A percentile compares a stretch with the other conserved stretches of the same genome.
Conservation (phyloP, 2,888 invertebrate species). For the Oasisia sp. region DNA sequence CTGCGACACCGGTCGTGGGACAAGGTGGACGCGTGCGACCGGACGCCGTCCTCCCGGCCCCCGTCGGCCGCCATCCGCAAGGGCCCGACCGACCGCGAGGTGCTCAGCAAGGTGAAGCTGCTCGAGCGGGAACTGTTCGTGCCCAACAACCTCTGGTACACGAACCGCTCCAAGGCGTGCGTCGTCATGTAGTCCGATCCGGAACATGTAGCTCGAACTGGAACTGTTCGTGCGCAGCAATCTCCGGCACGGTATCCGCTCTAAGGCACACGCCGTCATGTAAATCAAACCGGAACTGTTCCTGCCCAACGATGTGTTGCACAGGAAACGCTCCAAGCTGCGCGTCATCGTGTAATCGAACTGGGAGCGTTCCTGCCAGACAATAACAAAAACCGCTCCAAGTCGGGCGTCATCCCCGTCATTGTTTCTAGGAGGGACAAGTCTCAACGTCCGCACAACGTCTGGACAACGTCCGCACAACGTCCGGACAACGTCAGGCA, state of each 20-base stretch:
- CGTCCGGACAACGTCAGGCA: neutral
- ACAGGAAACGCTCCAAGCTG: no score
- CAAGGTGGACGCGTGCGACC: slow-evolving; percentile 47
- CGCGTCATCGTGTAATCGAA: no score
- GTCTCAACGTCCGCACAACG: neutral
- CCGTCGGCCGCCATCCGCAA: slow-evolving; percentile 48
- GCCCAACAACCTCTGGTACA: slow-evolving; percentile 52
- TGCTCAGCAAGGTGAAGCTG: slow-evolving; percentile 51
- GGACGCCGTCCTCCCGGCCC: slow-evolving; percentile 52
- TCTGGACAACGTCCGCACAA: neutral
- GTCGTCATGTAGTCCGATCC: slow-evolving; percentile 46
- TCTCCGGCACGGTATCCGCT: no score
- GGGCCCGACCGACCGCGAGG: slow-evolving; percentile 50
- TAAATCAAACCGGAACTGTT: neutral
- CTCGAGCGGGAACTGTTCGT: slow-evolving; percentile 48
- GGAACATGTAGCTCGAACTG: slow-evolving; percentile 43
- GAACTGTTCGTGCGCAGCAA: neutral
- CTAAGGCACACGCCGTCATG: no score
- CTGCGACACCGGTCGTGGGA: slow-evolving; percentile 50
- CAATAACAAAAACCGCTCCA: no score
- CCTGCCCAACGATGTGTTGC: no score
- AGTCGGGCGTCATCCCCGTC: neutral
- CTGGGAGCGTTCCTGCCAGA: no score
- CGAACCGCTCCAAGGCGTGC: slow-evolving; percentile 51
- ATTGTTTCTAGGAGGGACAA: neutral